Evolutionary conservation across 30 jellyfish, hydroid and myxozoan genomes (phyloP).

Genomic region (Morbakka virulenta): DNA sequence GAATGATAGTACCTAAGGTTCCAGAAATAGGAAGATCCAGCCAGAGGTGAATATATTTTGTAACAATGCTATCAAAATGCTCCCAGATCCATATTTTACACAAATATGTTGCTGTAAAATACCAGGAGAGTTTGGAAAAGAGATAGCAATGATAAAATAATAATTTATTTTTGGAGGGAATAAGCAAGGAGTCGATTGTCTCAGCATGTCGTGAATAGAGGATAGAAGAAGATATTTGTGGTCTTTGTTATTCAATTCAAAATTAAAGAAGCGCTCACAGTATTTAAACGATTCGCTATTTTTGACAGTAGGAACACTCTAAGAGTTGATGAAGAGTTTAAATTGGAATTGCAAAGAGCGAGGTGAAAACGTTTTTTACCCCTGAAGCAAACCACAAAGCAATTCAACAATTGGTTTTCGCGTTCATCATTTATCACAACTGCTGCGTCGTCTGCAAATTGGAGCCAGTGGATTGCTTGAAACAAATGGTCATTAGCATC

Average conservation of each 20-base stretch:
- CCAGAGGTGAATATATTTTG: background rate
- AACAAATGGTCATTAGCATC: background rate
- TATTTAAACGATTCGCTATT: background rate
- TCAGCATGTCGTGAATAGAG: conserved; percentile 16
- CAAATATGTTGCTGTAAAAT: background rate
- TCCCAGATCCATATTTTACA: background rate
- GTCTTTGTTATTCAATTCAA: background rate
- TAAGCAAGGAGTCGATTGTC: background rate
- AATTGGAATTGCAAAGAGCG: conserved; percentile 19
- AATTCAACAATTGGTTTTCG: background rate
- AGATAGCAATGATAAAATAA: background rate
- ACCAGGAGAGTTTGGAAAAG: background rate
- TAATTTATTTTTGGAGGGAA: background rate
- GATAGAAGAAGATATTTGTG: conserved; percentile 4
- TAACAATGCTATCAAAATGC: background rate
- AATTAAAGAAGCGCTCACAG: background rate
- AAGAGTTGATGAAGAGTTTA: conserved; percentile 8
- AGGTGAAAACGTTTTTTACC: background rate
- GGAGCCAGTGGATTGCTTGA: background rate
- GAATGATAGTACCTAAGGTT: background rate
- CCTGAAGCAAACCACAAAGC: background rate
- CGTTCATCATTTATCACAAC: background rate
- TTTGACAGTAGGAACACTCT: conserved; percentile 4
- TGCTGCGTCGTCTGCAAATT: conserved; percentile 16
- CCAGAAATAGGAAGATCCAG: background rate